Evolutionary conservation across 2,797 vertebrate genomes (phyloP), one percentile per base, ranked within the genome.

Genomic region (Carduelis carduelis): DNA sequence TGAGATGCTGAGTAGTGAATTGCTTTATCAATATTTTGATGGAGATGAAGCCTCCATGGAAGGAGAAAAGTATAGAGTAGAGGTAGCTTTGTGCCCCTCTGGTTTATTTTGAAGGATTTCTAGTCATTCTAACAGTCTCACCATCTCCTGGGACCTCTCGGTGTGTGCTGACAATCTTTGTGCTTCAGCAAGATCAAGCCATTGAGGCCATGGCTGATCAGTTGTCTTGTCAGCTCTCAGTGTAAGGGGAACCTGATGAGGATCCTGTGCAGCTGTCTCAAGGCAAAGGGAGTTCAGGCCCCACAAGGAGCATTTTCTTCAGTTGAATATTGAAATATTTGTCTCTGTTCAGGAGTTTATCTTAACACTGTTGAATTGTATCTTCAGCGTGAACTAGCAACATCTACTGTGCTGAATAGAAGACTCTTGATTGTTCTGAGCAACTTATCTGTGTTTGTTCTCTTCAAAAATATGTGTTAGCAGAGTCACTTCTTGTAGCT

Each of bases 91-190:
- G 32, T 61, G 47, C 11, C 37, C 93, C 49, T 88, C 1, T 49
- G 41, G 43, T 37, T 90, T 93, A n/a, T 90, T 97, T 81, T 64
- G 27, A 47, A 88, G 75, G 65, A 83, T 86, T 90, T 96, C 60
- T 80, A 52, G 49, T 80, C n/a, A 28, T 85, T 84, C 59, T 46
- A 39, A 60, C 44, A 74, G 66, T 78, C 43, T 94, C 14, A 35
- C 26, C 13, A 6, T 46, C 59, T 86, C 70, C 91, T 61, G 43
- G 72, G 37, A 34, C 32, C n/a, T 95, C 24, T 76, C 0, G 2
- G 68, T 83, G 60, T 37, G 24, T 13, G 5, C 22, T 56, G 56
- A 70, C 44, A 72, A 61, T 35, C 22, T 52, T 76, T 3, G 8
- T 93, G 76, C 41, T 81, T 82, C 44, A 63, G 28, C 21, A 75